phyloP scores from a whole-genome alignment of 2,797 vertebrate species.

The Dendrocincla tyrannina region DNA sequence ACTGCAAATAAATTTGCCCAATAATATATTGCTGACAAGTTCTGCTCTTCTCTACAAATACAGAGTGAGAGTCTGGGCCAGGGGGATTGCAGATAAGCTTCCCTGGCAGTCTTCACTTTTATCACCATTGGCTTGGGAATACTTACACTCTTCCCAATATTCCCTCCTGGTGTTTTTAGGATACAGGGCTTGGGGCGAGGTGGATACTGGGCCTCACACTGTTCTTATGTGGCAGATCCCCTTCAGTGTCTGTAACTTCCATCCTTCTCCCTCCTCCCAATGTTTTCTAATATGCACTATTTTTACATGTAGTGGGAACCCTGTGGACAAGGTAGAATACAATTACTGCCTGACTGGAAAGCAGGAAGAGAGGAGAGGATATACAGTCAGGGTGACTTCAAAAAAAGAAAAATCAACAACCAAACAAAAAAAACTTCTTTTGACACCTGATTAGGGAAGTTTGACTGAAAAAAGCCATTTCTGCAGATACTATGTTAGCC shows the following conservation, averaged over 20 bases:
- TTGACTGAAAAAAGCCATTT: neutral
- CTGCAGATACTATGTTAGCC: neutral
- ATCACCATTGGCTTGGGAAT: neutral
- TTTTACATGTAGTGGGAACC: neutral
- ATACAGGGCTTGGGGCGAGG: neutral
- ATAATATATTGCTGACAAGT: fast-evolving
- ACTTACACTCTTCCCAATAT: neutral
- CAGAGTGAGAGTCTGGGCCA: neutral
- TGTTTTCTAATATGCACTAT: neutral
- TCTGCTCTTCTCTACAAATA: neutral
- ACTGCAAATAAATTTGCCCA: neutral
- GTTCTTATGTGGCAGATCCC: neutral
- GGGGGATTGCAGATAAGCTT: neutral
- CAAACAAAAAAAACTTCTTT: neutral
- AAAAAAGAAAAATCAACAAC: neutral
- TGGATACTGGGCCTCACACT: neutral
- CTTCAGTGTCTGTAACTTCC: neutral
- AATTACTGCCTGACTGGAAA: neutral
- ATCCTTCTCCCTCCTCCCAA: neutral
- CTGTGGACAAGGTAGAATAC: neutral
- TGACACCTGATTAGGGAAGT: neutral
- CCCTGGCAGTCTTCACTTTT: neutral
- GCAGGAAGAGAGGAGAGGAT: neutral
- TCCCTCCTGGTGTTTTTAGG: neutral
- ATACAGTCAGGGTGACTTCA: neutral